phyloP scores from a whole-genome alignment of 2,888 invertebrate species.

The Chironomus riparius region DNA sequence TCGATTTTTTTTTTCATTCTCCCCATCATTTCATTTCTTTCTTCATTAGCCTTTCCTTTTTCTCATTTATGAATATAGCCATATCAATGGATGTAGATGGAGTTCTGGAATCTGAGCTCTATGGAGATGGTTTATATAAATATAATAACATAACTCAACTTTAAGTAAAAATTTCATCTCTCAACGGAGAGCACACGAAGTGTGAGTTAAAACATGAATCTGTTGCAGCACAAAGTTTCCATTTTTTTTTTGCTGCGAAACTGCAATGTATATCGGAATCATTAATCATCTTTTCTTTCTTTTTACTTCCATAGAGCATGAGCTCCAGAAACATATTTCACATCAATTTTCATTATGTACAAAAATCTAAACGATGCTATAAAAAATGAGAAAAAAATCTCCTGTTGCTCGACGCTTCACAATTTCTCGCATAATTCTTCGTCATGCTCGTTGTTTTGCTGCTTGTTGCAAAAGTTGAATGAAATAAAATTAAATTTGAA shows the following conservation, averaged over 20 bases:
- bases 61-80: neutral
- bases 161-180: neutral
- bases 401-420: conserved; percentile 16
- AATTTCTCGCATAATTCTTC: neutral
- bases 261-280: conserved; percentile 1
- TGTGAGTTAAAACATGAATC: neutral
- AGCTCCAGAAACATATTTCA: conserved; percentile 11
- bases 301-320: neutral
- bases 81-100: too few species aligned
- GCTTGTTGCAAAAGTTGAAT: too few species aligned
- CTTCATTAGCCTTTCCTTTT: conserved; percentile 13
- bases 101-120: neutral
- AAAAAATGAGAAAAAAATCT: conserved; percentile 23
- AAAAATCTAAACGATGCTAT: conserved; percentile 22
- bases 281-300: conserved; percentile 19
- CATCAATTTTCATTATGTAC: conserved; percentile 26
- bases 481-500: neutral
- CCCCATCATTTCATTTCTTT: neutral
- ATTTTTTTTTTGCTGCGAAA: neutral
- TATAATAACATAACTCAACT: neutral
- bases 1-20: conserved; percentile 9
- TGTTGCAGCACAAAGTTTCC: neutral
- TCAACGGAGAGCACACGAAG: neutral
- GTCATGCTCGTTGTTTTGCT: neutral
- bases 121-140: neutral